Base-by-base conservation (phyloP, 1,140 invertebrate genomes). In the Monochamus saltuarius region DNA sequence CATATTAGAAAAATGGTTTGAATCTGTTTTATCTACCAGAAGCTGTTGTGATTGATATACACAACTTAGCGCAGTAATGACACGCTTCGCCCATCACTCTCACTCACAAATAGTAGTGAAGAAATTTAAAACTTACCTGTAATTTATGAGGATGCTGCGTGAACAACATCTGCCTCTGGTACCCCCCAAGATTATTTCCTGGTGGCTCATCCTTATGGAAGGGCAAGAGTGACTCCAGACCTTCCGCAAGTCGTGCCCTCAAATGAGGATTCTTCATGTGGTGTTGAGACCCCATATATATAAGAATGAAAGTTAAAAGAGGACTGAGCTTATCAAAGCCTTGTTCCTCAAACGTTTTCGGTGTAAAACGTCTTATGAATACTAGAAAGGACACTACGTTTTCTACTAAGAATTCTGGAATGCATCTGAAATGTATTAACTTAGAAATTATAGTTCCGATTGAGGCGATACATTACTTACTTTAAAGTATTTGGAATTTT, bases 241-340 rank as follows among this genome's bases (percentile, higher is more conserved):
- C 90, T 77, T 96, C 94, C 0, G 95, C 95, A 42, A 98, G 77
- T 59, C 89, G 84, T 0, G 95, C 95, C 58, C 82, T 77, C 46
- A 97, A 79, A 83, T 98, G 95, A 14, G 95, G 96, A 82, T 98
- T 98, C 70, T 91, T 90, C 46, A 95, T 86, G 49, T 90, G 80
- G 6, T 85, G 76, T 0, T 89, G 83, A 62, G 89, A 90, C 9
- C 92, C 91, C 87, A 90, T 90, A 55, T 87, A 87, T 0, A 83
- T 76, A 13, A 87, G 69, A 1, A 87, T 85, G 65, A 88, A 81
- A 1, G 89, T 91, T 62, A 98, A 83, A 45, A 96, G 79, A 0
- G 88, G 85, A 71, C 87, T 81, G 57, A 92, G 71, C 64, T 87
- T 78, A 1, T 76, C 76, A 34, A 80, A 76, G 11, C 85, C 80